Evolutionary conservation across 1,140 invertebrate genomes (phyloP), one percentile per base, ranked within the genome.

Genomic region (Atta texana): DNA sequence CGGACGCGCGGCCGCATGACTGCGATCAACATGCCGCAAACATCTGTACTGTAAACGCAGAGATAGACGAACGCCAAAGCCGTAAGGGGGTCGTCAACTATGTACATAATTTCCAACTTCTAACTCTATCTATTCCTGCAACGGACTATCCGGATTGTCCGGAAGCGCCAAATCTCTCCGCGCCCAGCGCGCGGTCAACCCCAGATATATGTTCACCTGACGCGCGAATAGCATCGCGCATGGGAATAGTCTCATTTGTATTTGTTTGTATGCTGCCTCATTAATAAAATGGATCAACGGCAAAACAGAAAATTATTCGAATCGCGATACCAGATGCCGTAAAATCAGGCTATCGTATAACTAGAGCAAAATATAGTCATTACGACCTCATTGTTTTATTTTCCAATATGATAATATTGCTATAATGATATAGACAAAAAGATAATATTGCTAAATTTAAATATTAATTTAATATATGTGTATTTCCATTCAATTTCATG

Each of bases 51-150:
- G 31, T 55, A 69, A 82, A 61, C n/a, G 21, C 28, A 57, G 49
- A 75, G 85, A 89, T 87, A 87, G 72, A 74, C 53, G 39, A 89
- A 89, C 80, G 86, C 77, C 55, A 74, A 89, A 90, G 51, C 21
- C 59, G 82, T 75, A 85, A 84, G 49, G 44, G 66, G 76, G 59
- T 87, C 85, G 59, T 87, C 88, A 87, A 89, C 88, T 89, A 55
- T 74, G 85, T 87, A 85, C 72, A 90, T 84, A 87, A 87, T 89
- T 75, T 55, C 51, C 10, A 89, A 87, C 51, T 87, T 87, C 85
- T 74, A 39, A 68, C 72, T 66, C 72, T 84, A 57, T 88, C 61
- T 64, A 39, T 21, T 66, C 53, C 64, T 81, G 74, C 68, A 69
- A 49, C 82, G 39, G 85, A 88, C 84, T 71, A 81, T 89, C 39